Percentiles rank a stretch among this genome's conserved stretches.
phyloP scores from a whole-genome alignment of 1,140 invertebrate genomes.

The Nephila pilipes region DNA sequence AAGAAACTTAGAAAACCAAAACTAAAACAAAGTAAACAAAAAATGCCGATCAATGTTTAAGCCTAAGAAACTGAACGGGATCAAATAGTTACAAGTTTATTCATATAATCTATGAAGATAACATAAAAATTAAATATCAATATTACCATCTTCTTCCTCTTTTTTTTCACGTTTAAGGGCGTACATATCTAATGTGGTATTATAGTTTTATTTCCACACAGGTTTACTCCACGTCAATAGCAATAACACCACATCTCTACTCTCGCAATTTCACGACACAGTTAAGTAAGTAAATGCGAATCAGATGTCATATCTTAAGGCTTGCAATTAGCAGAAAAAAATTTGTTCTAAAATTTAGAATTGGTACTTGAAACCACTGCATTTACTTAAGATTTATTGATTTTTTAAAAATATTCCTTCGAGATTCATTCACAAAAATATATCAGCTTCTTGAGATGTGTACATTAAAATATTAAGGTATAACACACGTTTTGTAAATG shows the following conservation, averaged over 20 bases:
- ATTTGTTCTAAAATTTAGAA: no score
- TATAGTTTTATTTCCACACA: background rate
- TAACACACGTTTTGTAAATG: no score
- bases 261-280: slow-evolving; percentile 13
- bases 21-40: slow-evolving; percentile 56
- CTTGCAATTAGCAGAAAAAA: background rate
- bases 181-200: slow-evolving; percentile 29
- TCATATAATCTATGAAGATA: slow-evolving; percentile 50
- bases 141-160: slow-evolving; percentile 89
- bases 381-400: no score
- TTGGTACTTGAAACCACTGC: no score
- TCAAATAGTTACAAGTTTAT: background rate
- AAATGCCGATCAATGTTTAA: slow-evolving; percentile 80
- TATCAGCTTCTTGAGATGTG: no score
- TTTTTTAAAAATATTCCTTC: no score
- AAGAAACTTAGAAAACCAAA: slow-evolving; percentile 73
- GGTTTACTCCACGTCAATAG: slow-evolving; percentile 66
- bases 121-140: slow-evolving; percentile 44
- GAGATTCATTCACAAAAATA: no score
- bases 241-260: slow-evolving; percentile 68
- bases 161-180: slow-evolving; percentile 88
- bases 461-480: no score
- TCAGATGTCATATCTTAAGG: slow-evolving; percentile 1
- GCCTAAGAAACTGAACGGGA: slow-evolving; percentile 79
- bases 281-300: background rate